Conservation (phyloP, 2,113 vertebrate genomes). For the Hystrix cristata region DNA sequence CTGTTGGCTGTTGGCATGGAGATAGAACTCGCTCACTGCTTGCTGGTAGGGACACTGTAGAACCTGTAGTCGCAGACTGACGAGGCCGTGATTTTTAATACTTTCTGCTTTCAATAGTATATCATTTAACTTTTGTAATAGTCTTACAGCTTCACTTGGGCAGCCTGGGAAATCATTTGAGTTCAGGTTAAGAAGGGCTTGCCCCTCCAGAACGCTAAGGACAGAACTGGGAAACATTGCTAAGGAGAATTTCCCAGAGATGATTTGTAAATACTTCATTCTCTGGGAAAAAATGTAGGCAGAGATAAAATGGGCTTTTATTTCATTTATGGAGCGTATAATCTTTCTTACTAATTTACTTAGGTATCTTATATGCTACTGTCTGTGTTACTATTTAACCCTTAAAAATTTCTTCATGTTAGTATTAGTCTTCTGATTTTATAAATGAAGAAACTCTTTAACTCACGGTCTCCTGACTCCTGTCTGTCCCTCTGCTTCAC, state of each 20-base stretch:
- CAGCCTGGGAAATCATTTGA: constrained; percentile 24
- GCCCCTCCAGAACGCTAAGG: neutral
- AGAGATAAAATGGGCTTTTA: constrained; percentile 26
- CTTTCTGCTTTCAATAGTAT: constrained; percentile 18
- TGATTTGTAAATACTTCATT: neutral
- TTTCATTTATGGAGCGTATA: neutral
- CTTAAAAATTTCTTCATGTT: neutral
- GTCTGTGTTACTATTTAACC: constrained; percentile 17
- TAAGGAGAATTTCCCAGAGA: neutral
- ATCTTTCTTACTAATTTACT: neutral
- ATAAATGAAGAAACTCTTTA: constrained; percentile 11
- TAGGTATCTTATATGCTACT: neutral
- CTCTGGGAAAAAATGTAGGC: neutral
- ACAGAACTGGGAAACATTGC: neutral
- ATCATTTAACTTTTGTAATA: neutral
- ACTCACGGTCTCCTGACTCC: neutral
- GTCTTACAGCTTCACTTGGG: neutral
- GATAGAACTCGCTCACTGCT: neutral
- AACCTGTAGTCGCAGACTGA: neutral
- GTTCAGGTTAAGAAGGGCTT: neutral
- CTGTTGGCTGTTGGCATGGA: neutral
- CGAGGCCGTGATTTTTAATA: neutral
- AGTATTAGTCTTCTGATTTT: neutral
- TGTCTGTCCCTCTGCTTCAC: neutral
- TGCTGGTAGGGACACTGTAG: neutral